Conservation (phyloP, 2,113 vertebrate species). For the Nycticorax nycticorax region DNA sequence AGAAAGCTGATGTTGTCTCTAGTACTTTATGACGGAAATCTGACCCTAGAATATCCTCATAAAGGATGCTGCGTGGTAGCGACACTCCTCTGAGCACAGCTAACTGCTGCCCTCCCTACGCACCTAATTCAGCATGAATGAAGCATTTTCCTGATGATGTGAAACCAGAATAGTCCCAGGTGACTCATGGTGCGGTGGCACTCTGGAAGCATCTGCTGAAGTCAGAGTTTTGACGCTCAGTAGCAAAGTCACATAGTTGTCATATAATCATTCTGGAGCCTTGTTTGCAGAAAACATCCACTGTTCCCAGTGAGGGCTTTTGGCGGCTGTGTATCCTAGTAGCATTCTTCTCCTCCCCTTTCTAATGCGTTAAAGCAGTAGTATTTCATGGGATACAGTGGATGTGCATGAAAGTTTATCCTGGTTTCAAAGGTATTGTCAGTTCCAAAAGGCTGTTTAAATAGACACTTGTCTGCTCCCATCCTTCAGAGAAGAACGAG, state of each 20-base stretch:
- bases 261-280: neutral
- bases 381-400: neutral
- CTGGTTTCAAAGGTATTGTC: neutral
- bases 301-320: neutral
- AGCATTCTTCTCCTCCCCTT: neutral
- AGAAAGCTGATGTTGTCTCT: neutral
- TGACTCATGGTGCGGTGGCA: constrained; percentile 13
- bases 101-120: constrained; percentile 1
- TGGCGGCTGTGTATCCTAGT: neutral
- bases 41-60: neutral
- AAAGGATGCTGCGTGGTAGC: neutral
- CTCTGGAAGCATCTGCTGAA: neutral
- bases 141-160: neutral
- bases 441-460: neutral
- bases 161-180: constrained; percentile 24
- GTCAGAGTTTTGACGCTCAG: neutral
- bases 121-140: constrained; percentile 39
- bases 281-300: neutral
- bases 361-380: neutral
- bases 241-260: neutral
- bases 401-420: neutral
- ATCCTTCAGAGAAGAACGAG: neutral
- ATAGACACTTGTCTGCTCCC: neutral
- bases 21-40: neutral
- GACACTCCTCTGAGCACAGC: neutral